These are phyloP conservation scores for Patella caerulea DNA, from an alignment of 2,888 invertebrate species.

Conservation along the genomic window DNA sequence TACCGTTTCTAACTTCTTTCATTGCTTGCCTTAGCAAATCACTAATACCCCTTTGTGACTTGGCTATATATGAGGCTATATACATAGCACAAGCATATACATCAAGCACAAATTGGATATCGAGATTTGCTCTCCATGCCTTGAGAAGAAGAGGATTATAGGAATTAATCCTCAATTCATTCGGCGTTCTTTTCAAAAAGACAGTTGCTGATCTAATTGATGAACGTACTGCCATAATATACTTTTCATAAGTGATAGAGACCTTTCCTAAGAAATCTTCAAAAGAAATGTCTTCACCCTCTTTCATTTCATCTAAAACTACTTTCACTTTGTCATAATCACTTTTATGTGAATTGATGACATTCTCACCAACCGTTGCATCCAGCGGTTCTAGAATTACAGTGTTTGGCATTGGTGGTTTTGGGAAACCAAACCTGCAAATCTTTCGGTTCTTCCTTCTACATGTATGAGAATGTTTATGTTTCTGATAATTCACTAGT, in stretches of 20 bases:
- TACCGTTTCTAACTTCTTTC: constrained; percentile 37
- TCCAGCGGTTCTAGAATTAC: constrained; percentile 12
- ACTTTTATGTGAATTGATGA: no score
- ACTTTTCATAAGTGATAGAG: constrained; percentile 7
- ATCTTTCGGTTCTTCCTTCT: constrained; percentile 9
- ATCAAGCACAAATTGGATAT: no score
- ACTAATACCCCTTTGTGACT: constrained; percentile 43
- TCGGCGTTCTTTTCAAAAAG: constrained; percentile 27
- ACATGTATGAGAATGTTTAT: constrained; percentile 33
- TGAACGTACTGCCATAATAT: constrained; percentile 10
- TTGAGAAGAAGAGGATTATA: constrained; percentile 26
- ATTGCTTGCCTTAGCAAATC: constrained; percentile 37
- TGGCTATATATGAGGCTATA: constrained; percentile 42
- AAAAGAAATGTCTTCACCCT: no score
- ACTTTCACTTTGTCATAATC: background rate
- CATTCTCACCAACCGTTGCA: background rate
- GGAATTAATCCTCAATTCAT: constrained; percentile 27
- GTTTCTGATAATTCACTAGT: constrained; percentile 26
- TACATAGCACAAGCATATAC: constrained; percentile 10
- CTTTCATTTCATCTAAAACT: no score
- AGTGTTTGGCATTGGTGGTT: constrained; percentile 8
- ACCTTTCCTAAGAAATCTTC: background rate
- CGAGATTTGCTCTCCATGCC: no score
- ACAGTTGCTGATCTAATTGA: constrained; percentile 16
- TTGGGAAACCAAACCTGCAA: constrained; percentile 14